Evolutionary conservation across 2,888 invertebrate species (phyloP), one percentile per base, ranked within the genome.

Genomic region (Chaetogeoica ovagalla): DNA sequence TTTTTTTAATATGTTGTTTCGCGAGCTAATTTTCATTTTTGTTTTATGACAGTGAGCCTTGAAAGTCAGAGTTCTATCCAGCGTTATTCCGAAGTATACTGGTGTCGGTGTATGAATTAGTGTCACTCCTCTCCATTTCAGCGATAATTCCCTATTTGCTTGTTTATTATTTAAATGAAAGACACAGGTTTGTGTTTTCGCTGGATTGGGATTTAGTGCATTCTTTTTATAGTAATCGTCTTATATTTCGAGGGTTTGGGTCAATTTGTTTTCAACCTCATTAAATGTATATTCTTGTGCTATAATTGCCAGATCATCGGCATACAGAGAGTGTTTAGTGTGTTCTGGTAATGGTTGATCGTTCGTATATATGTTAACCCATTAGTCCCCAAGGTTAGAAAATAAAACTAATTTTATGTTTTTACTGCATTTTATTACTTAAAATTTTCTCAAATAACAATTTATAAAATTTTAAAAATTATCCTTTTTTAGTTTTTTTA

Each of bases 111-210:
- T 48, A 48, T 48, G 3, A 48, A 5, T 48, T 2, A 4, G 48
- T 48, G 48, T 48, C 57, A 57, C 57, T 6, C 57, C 57, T 57
- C 57, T 57, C 57, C 71, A 71, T 37, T 57, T 71, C 5, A 71
- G 9, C 48, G n/a, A 37, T 55, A 71, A 52, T 71, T 57, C 52
- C 37, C 57, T 52, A 37, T 71, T 71, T 48, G 71, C 57, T 71
- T 71, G 55, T 71, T 52, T 52, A 52, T 71, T 71, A n/a, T 57
- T 71, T 57, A 71, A 52, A 52, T 71, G 57, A 71, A 71, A 71
- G 21, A 52, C 71, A 19, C 57, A 57, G 57, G 57, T n/a, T 71
- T 71, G 71, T 52, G 71, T 55, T 57, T 71, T 71, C 37, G 55
- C 37, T 43, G 71, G 71, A 57, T 71, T 71, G 43, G 71, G 37